Conservation (phyloP, 2,888 invertebrate species). For the Nemotelus pantherinus region DNA sequence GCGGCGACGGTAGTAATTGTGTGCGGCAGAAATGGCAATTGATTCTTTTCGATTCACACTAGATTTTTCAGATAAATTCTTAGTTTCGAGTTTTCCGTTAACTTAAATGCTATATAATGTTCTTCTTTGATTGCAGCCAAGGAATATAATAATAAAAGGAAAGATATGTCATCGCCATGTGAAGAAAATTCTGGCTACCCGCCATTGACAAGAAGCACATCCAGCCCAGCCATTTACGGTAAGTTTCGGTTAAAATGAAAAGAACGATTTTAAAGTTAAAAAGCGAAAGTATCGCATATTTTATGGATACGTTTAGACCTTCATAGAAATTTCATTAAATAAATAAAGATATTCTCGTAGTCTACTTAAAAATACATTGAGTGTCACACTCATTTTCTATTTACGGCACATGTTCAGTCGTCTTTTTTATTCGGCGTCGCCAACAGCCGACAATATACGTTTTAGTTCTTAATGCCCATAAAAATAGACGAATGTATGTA, state of each 20-base stretch:
- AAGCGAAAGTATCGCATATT: background rate
- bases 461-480: too few relatives aligned
- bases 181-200: slow-evolving; percentile 66
- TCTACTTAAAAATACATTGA: too few relatives aligned
- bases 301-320: background rate
- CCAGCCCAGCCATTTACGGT: slow-evolving; percentile 67
- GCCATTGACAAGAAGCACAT: slow-evolving; percentile 66
- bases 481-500: too few relatives aligned
- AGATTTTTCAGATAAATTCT: too few relatives aligned
- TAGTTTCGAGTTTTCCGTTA: background rate
- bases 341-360: too few relatives aligned
- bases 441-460: too few relatives aligned
- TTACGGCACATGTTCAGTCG: too few relatives aligned
- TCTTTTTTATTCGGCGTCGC: too few relatives aligned
- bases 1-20: background rate
- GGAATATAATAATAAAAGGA: slow-evolving; percentile 73
- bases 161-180: slow-evolving; percentile 70
- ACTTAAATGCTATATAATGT: background rate
- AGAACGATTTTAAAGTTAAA: too few relatives aligned
- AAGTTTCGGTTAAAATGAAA: slow-evolving; percentile 52
- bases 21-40: background rate
- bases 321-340: background rate
- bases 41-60: background rate
- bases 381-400: too few relatives aligned
- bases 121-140: slow-evolving; percentile 67